Base-by-base conservation (phyloP, 2,888 invertebrate genomes). In the Bugulina stolonifera region DNA sequence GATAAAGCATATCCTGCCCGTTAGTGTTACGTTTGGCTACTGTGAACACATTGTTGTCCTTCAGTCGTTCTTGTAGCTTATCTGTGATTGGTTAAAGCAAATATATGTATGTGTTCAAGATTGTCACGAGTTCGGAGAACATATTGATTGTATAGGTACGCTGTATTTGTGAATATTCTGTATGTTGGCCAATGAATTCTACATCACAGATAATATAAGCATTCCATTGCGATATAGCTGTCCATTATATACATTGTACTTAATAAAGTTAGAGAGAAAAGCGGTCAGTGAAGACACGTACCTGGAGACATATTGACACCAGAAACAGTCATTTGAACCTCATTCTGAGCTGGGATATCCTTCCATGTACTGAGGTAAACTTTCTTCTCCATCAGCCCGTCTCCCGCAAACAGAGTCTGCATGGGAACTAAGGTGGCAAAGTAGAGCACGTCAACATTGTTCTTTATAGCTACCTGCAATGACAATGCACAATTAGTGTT, bases 301-400 rank as follows among this genome's bases (percentile, higher is more conserved):
- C 73, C 73, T 34, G 57, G 43, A 73, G 23, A 29, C 18, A 32
- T 22, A 3, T 73, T 73, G 23, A 73, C 88, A 81, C 92, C 92
- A 75, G 89, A 89, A 3, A 97, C 86, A 0, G 91, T 91, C 84
- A 93, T 94, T 81, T 97, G 95, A 52, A 92, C 88, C 87, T 97
- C 97, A 85, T 97, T 96, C 74, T 94, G 93, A 14, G 94, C 92
- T 0, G 96, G 96, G 80, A 97, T 97, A 80, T 97, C 96, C 86
- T 96, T 94, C 97, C 97, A 97, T 3, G 95, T 94, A 72, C 93
- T 91, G 75, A 97, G 88, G 86, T 97, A 97, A 2, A 94, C 92
- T 54, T 94, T 88, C 82, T 97, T 97, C 84, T 97, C 96, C 81
- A 97, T 89, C 80, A 94, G 93, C 0, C 96, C 97, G 84, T 95